Evolutionary conservation across 2,113 vertebrate species (phyloP), one percentile per base, ranked within the genome.

Genomic region (Petroica traversi): DNA sequence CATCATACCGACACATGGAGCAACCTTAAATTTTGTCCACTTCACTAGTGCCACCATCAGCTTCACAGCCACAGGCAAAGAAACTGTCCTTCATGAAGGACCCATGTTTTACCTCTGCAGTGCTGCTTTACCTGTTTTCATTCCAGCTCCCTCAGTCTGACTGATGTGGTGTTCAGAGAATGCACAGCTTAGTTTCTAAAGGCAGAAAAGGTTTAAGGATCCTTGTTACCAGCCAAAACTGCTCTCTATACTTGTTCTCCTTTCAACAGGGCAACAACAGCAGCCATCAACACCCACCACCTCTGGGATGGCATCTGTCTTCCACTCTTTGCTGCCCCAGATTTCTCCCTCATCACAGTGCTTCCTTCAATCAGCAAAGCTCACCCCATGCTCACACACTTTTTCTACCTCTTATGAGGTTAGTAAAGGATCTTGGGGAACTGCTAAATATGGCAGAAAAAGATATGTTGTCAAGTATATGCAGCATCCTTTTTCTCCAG

Each of bases 341-440:
- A 43, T 76, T 64, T 78, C 34, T 80, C n/a, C 34, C 38, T 15
- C 5, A 2, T 28, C 26, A 40, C 49, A 77, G 49, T 29, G 19
- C 41, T 75, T 15, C 15, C 19, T 34, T 48, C 31, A 45, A 14
- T 9, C n/a, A 78, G 66, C 15, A 46, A 66, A 75, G 41, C 22
- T 49, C 36, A 78, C 20, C 14, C 24, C 1, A 1, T 6, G 19
- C 16, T 64, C 6, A 0, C 17, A 23, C 3, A 15, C 19, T 49
- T 78, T 34, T 40, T 40, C n/a, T 15, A 36, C 29, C 29, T 79
- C 49, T 66, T 45, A 51, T 55, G 40, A n/a, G 19, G 22, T 74
- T 68, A 36, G 57, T 8, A 43, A 75, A 46, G 19, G 26, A 38
- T 34, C 54, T 49, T 52, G 34, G 41, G 19, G 41, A 85, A 49